phyloP scores from a whole-genome alignment of 1,140 invertebrate genomes.

The Bathynomus jamesi region DNA sequence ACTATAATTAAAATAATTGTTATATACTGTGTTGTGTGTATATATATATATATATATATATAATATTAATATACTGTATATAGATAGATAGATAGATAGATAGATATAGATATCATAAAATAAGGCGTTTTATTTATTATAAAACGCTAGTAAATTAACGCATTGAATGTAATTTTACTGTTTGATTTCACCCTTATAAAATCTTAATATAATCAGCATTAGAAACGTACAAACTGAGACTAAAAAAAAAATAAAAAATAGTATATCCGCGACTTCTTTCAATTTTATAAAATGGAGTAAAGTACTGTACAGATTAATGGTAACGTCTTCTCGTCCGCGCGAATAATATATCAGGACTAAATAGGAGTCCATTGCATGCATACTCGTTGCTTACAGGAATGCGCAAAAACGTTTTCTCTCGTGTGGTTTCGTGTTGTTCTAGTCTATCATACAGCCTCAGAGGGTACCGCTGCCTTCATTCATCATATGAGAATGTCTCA shows the following conservation, averaged over 20 bases:
- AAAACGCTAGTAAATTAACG: not conserved
- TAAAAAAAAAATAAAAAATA: not conserved
- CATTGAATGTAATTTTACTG: not conserved
- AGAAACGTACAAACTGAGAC: not conserved
- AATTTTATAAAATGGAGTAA: no score
- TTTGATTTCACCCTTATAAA: not conserved
- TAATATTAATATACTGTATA: not conserved
- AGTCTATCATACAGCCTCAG: no score
- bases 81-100: not conserved
- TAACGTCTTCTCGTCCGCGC: no score
- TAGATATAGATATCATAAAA: not conserved
- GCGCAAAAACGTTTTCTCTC: no score
- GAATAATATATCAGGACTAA: no score
- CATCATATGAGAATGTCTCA: no score
- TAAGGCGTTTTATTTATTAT: not conserved
- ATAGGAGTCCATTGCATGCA: no score
- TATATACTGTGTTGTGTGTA: not conserved
- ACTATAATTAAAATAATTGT: not conserved
- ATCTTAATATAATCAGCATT: not conserved
- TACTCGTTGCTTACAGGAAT: no score
- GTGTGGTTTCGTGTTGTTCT: no score
- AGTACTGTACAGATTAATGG: no score
- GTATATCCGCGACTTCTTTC: no score
- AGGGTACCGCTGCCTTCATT: no score
- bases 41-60: not conserved